Evolutionary conservation across 92 coral and sea anemone genomes (phyloP), one percentile per base, ranked within the genome.

Genomic region (Heteractis magnifica): DNA sequence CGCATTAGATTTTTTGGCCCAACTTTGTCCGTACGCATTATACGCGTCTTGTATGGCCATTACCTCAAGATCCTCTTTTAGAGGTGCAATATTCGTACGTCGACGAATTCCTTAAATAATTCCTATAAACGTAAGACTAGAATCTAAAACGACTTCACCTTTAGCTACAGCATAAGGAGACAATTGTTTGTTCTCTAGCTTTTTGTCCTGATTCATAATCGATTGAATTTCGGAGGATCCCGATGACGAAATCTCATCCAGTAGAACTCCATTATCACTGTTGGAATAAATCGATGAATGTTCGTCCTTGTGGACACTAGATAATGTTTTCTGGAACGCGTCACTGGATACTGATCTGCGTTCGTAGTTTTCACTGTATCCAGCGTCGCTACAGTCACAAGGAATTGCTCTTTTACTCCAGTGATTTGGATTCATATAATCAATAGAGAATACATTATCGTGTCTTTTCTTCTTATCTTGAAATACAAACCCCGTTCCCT

Each of bases 61-160:
- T 34, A 34, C 44, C 44, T 34, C 44, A 34, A 34, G 44, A 34
- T 34, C 44, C 44, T 34, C 44, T 34, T 34, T 34, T 34, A 34
- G 3, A 34, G 44, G 44, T 34, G 3, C 65, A 59, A 14, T 71
- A 18, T 71, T 71, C 76, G 55, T 74, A 56, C 58, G 62, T 51
- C 3, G 49, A 52, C 52, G 48, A 18, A 19, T 26, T 21, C 11
- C 23, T 70, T 79, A 93, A 44, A 94, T 94, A 64, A 94, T 91
- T 49, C 98, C 98, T 78, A 94, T 94, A 86, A 94, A 94, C 13
- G 98, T 94, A 68, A 94, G 85, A 71, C 98, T 94, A 18, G 93
- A 93, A 56, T 94, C 91, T 8, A 75, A 48, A 15, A 80, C 85
- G 6, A 78, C 86, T 74, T 90, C 90, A 10, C 87, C 93, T 49